Conservation (phyloP, 2,113 vertebrate genomes). For the Esox niger region DNA sequence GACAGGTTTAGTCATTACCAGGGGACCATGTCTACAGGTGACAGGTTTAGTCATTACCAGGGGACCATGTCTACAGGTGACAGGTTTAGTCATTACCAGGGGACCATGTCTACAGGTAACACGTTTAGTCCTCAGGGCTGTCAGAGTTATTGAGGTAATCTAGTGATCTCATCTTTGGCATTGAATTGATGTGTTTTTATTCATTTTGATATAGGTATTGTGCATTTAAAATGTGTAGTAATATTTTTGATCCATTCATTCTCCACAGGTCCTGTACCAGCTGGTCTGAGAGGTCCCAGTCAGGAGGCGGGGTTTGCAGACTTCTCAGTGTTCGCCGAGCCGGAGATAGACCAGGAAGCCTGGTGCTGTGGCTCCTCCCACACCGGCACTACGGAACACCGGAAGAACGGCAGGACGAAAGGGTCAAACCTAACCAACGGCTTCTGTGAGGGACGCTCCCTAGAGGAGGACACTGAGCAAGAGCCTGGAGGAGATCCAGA, state of each 20-base stretch:
- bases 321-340: conserved; percentile 78
- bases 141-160: too few relatives aligned
- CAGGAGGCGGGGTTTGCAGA: conserved; percentile 80
- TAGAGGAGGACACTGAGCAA: conserved; percentile 12
- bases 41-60: too few relatives aligned
- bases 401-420: conserved; percentile 38
- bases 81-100: too few relatives aligned
- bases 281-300: conserved; percentile 37
- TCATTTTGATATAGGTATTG: too few relatives aligned
- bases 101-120: too few relatives aligned
- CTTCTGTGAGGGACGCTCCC: conserved; percentile 24
- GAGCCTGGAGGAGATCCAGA: conserved; percentile 40
- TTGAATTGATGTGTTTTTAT: too few relatives aligned
- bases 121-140: too few relatives aligned
- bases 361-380: conserved; percentile 61
- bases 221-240: neutral
- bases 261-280: conserved; percentile 53
- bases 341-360: conserved; percentile 42
- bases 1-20: too few relatives aligned
- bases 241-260: conserved; percentile 58
- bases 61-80: too few relatives aligned
- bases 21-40: too few relatives aligned
- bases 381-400: conserved; percentile 45
- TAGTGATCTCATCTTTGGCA: too few relatives aligned
- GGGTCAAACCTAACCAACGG: conserved; percentile 36